Percentiles rank a stretch among this genome's conserved stretches.
These are phyloP conservation scores for Scomber japonicus DNA, from an alignment of 2,113 vertebrate species.

Conservation along the genomic window DNA sequence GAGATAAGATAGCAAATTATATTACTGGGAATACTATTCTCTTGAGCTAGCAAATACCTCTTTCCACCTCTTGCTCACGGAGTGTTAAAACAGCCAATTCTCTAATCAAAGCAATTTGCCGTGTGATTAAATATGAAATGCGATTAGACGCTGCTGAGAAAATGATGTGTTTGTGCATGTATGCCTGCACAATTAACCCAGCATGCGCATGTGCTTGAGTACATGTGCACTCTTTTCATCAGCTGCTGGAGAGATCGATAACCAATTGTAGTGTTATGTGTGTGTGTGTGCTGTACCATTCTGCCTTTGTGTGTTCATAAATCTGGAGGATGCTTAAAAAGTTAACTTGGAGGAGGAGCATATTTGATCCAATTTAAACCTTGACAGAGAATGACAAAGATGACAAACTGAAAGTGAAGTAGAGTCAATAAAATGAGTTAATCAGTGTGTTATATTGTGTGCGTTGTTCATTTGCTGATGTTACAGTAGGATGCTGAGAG, in stretches of 20 bases:
- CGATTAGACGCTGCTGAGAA: constrained; percentile 56
- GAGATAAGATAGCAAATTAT: constrained; percentile 21
- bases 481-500: neutral
- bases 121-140: constrained; percentile 59
- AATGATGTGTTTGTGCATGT: constrained; percentile 51
- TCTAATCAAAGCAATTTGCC: constrained; percentile 53
- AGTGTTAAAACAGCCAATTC: constrained; percentile 52
- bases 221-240: constrained; percentile 6
- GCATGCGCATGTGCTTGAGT: constrained; percentile 1
- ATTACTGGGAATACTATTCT: constrained; percentile 21
- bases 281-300: neutral
- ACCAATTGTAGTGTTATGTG: constrained; percentile 22
- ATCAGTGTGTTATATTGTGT: too few relatives aligned
- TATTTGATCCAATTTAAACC: constrained; percentile 15
- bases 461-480: neutral
- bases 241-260: constrained; percentile 38
- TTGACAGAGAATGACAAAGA: neutral
- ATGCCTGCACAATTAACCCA: constrained; percentile 3
- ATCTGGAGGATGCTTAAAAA: constrained; percentile 22
- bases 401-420: constrained; percentile 17
- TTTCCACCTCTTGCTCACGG: neutral
- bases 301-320: constrained; percentile 21
- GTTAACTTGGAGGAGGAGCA: neutral
- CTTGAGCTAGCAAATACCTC: neutral
- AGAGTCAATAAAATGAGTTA: constrained; percentile 28